A percentile compares a stretch with the other conserved stretches of the same genome.
Evolutionary conservation across 2,888 invertebrate species (phyloP).

Genomic region (Drosophila mercatorum): DNA sequence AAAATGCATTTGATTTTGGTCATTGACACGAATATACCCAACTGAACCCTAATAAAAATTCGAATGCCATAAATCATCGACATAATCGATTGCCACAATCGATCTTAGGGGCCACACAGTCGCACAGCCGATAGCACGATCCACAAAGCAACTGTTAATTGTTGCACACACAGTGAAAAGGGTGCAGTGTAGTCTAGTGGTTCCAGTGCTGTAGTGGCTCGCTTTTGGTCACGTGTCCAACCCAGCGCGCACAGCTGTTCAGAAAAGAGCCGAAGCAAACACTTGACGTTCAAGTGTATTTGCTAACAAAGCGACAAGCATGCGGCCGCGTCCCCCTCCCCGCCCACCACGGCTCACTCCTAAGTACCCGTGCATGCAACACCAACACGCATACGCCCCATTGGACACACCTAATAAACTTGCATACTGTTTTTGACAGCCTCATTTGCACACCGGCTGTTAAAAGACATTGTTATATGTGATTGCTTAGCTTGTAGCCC

Average conservation of each 20-base stretch:
- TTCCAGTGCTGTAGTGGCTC: conserved; percentile 25
- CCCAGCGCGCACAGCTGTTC: conserved; percentile 61
- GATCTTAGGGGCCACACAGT: conserved; percentile 59
- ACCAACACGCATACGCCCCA: conserved; percentile 46
- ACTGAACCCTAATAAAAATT: conserved; percentile 54
- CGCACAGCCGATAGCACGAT: conserved; percentile 58
- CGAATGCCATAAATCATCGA: conserved; percentile 70
- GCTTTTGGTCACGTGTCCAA: conserved; percentile 65
- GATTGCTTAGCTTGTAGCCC: not conserved
- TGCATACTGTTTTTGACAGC: conserved; percentile 23
- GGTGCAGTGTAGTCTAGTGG: conserved; percentile 65
- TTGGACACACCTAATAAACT: conserved; percentile 47
- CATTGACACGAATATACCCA: conserved; percentile 74
- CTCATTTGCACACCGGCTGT: conserved; percentile 18
- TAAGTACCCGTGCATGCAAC: conserved; percentile 11
- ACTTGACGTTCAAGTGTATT: conserved; percentile 65
- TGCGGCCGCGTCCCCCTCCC: not conserved
- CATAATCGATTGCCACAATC: conserved; percentile 75
- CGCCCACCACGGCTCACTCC: not conserved
- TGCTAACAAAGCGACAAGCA: conserved; percentile 30
- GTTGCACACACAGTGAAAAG: conserved; percentile 47
- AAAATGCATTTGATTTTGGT: conserved; percentile 64
- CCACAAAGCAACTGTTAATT: conserved; percentile 44
- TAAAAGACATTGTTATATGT: conserved; percentile 9
- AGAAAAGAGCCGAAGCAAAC: conserved; percentile 57